Conservation (phyloP, 2,113 vertebrate species). For the Castor canadensis region DNA sequence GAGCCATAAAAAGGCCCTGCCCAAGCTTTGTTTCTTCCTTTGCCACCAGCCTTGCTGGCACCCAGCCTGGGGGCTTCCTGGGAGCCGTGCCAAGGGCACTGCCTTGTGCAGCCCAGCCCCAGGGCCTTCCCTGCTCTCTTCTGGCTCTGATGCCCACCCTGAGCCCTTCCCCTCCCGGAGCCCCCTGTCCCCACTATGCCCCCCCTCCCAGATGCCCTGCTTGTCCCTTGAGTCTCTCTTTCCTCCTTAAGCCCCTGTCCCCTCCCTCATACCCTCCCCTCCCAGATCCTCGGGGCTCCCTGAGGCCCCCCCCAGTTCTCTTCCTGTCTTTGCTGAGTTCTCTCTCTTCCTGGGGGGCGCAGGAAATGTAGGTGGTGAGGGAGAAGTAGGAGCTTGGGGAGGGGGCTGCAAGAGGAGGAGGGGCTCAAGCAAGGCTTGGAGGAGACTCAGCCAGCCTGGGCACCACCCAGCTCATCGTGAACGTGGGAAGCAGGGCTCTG, state of each 20-base stretch:
- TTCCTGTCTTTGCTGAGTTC: accelerated
- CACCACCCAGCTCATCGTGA: neutral
- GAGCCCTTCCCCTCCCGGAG: accelerated
- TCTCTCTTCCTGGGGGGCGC: neutral
- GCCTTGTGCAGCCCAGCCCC: neutral
- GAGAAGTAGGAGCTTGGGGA: neutral
- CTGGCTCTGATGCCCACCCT: too few relatives aligned
- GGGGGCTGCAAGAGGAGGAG: too few relatives aligned
- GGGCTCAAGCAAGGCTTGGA: neutral
- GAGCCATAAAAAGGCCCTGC: conserved; percentile 43
- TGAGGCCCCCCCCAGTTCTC: accelerated
- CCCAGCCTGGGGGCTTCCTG: neutral
- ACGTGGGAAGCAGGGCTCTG: neutral
- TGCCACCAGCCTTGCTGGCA: neutral
- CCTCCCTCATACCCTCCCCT: accelerated
- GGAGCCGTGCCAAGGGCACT: neutral
- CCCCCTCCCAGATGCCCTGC: too few relatives aligned
- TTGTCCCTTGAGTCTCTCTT: accelerated
- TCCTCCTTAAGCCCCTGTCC: too few relatives aligned
- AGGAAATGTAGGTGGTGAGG: too few relatives aligned
- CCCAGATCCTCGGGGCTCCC: accelerated
- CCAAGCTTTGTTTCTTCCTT: neutral
- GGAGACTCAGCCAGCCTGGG: neutral
- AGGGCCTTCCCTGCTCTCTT: neutral
- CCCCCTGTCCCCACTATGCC: accelerated